phyloP scores from a whole-genome alignment of 2,797 vertebrate species.

The Propithecus perrieri region DNA sequence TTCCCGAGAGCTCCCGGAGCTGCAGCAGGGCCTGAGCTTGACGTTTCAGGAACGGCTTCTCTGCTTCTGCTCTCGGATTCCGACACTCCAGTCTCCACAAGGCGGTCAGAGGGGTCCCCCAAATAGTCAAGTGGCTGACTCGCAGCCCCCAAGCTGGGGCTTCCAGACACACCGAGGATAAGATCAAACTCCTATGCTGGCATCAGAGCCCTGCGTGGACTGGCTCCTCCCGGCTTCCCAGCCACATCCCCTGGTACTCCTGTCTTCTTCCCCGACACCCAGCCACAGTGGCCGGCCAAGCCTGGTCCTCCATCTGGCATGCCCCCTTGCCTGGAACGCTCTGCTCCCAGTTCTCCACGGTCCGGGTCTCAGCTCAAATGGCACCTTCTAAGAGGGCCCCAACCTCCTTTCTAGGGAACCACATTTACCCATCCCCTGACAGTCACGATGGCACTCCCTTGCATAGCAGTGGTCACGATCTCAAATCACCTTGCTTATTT shows the following conservation, averaged over 20 bases:
- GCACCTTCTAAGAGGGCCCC: not conserved
- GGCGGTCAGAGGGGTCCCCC: not conserved
- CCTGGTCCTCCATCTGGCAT: not conserved
- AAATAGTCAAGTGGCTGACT: not conserved
- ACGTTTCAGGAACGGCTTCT: fast-evolving
- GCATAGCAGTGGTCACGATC: not conserved
- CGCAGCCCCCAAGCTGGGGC: fast-evolving
- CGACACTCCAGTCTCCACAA: not conserved
- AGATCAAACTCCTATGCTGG: not conserved
- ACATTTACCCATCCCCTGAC: fast-evolving
- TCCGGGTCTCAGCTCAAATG: not conserved
- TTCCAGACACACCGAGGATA: not conserved
- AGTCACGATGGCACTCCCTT: no score
- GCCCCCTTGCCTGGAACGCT: not conserved
- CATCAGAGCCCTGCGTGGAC: fast-evolving
- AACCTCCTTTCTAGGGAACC: not conserved
- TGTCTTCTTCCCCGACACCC: not conserved
- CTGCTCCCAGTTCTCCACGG: not conserved
- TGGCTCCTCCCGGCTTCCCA: no score
- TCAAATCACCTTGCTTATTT: not conserved
- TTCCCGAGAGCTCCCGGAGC: not conserved
- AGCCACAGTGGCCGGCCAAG: not conserved
- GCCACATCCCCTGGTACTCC: not conserved
- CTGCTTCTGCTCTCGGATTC: not conserved
- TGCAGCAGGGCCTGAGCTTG: no score